Conservation (phyloP, 2,888 invertebrate species). For the Hyles lineata region DNA sequence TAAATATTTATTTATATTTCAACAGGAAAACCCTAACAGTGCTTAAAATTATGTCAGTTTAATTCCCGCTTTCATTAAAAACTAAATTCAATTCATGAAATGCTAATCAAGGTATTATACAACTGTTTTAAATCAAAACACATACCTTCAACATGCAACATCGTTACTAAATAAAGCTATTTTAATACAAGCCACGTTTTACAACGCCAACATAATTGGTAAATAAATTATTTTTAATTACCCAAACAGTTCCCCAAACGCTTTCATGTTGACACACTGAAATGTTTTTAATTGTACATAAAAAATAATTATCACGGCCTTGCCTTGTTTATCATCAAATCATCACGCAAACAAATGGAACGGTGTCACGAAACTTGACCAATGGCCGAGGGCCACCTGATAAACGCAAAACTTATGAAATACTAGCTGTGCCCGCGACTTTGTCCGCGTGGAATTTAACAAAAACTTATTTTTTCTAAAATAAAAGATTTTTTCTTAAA, state of each 20-base stretch:
- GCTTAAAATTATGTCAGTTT: too few relatives aligned
- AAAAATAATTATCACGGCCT: neutral
- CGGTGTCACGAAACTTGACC: neutral
- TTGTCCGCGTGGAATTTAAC: too few relatives aligned
- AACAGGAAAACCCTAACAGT: too few relatives aligned
- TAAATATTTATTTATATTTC: too few relatives aligned
- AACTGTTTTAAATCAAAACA: neutral
- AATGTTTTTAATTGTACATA: neutral
- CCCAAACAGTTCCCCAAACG: neutral
- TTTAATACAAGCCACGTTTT: neutral
- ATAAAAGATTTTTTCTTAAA: too few relatives aligned
- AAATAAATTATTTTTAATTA: slow-evolving; percentile 1
- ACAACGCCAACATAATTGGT: neutral
- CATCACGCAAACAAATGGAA: slow-evolving; percentile 4
- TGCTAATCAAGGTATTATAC: neutral
- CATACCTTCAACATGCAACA: neutral
- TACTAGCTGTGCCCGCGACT: too few relatives aligned
- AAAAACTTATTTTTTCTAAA: too few relatives aligned
- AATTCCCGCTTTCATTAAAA: too few relatives aligned
- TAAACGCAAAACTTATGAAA: slow-evolving; percentile 7
- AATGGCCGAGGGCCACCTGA: neutral
- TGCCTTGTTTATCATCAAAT: neutral
- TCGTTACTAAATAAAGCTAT: neutral
- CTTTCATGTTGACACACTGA: slow-evolving; percentile 1
- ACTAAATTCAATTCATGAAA: too few relatives aligned